phyloP scores from a whole-genome alignment of 2,888 invertebrate species.

The Epirrita christyi region DNA sequence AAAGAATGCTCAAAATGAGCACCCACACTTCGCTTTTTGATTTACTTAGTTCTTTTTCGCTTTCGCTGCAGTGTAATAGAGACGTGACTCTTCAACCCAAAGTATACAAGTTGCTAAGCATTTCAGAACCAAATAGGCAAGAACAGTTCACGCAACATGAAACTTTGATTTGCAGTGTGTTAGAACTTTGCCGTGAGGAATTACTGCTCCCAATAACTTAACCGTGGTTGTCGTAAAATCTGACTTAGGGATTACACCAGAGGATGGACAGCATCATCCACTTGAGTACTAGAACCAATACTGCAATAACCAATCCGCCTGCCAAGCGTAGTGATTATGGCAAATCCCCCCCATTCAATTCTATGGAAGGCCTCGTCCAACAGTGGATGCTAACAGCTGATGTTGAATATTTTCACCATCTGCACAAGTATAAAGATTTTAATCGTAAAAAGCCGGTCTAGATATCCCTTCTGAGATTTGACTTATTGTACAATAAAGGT shows the following conservation, averaged over 20 bases:
- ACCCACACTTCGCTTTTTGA: conserved; percentile 4
- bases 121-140: background rate
- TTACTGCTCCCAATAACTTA: conserved; percentile 3
- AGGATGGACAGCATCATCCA: too few relatives aligned
- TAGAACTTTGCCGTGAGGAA: background rate
- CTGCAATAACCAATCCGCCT: too few relatives aligned
- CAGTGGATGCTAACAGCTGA: too few relatives aligned
- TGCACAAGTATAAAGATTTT: background rate
- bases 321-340: too few relatives aligned
- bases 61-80: conserved; percentile 11
- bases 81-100: conserved; percentile 12
- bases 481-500: conserved; percentile 3
- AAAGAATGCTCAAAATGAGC: background rate
- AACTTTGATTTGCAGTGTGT: conserved; percentile 1
- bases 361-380: too few relatives aligned
- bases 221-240: background rate
- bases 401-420: too few relatives aligned
- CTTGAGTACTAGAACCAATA: too few relatives aligned
- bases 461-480: background rate
- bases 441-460: background rate
- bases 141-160: background rate
- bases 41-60: conserved; percentile 10
- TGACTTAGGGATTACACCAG: conserved; percentile 4
- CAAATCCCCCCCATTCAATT: too few relatives aligned
- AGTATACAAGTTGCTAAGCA: conserved; percentile 2